These are phyloP conservation scores for Schizothorax lantsangensis DNA, from an alignment of 2,797 vertebrate species.

Conservation along the genomic window DNA sequence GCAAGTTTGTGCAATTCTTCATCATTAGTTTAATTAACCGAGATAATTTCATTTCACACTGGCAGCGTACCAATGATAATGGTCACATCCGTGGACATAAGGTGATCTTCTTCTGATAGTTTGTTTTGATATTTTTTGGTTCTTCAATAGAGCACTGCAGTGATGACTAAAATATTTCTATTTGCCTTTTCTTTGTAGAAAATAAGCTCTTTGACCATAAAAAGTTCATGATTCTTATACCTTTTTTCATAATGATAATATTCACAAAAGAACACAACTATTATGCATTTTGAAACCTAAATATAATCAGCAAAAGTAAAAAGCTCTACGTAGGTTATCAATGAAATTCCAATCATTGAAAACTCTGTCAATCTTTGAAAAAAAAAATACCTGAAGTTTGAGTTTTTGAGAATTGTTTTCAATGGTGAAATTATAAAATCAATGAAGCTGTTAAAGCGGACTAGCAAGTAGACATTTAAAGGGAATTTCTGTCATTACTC, in stretches of 20 bases:
- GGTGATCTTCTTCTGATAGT: neutral
- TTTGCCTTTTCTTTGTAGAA: neutral
- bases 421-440: neutral
- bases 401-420: neutral
- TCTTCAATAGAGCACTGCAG: neutral
- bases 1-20: slow-evolving; percentile 33
- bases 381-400: too few relatives aligned
- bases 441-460: neutral
- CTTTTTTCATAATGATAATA: neutral
- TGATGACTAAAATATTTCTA: neutral
- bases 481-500: too few relatives aligned
- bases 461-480: neutral
- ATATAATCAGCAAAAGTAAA: neutral
- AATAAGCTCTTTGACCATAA: too few relatives aligned
- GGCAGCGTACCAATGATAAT: neutral
- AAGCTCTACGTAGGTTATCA: neutral
- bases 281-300: neutral
- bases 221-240: neutral
- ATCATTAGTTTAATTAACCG: slow-evolving; percentile 27
- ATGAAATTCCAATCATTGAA: neutral
- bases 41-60: slow-evolving; percentile 4
- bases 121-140: neutral
- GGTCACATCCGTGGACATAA: neutral
- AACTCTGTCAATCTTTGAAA: neutral
- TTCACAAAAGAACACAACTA: neutral